Conservation (phyloP, 2,113 vertebrate genomes). For the Phalacrocorax pelagicus region DNA sequence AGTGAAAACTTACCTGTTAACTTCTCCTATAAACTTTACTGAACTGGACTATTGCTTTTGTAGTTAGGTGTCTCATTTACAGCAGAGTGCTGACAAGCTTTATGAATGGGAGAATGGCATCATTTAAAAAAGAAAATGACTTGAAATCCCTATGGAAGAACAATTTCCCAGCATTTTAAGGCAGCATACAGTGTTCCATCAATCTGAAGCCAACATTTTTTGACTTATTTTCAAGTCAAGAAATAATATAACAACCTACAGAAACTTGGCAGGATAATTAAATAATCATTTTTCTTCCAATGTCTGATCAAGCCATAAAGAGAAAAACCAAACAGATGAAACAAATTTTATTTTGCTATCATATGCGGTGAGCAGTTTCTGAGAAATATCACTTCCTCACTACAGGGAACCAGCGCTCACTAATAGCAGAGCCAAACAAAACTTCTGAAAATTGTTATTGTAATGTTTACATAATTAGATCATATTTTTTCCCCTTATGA, state of each 20-base stretch:
- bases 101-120: neutral
- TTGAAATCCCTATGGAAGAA: neutral
- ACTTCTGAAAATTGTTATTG: conserved; percentile 74
- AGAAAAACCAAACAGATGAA: conserved; percentile 33
- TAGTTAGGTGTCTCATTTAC: neutral
- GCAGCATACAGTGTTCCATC: neutral
- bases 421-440: conserved; percentile 71
- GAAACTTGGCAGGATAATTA: neutral
- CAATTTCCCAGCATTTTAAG: neutral
- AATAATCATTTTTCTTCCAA: neutral
- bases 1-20: neutral
- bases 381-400: conserved; percentile 71
- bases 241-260: conserved; percentile 28
- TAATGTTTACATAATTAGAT: conserved; percentile 77
- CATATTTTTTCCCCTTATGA: conserved; percentile 72
- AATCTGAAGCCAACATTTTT: neutral
- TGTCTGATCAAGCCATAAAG: neutral
- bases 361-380: conserved; percentile 50
- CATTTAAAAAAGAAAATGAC: neutral
- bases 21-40: neutral
- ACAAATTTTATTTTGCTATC: conserved; percentile 43
- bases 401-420: conserved; percentile 55
- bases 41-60: neutral
- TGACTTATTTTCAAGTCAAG: neutral
- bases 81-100: neutral